phyloP scores from a whole-genome alignment of 2,888 invertebrate genomes.

The Griposia aprilina region DNA sequence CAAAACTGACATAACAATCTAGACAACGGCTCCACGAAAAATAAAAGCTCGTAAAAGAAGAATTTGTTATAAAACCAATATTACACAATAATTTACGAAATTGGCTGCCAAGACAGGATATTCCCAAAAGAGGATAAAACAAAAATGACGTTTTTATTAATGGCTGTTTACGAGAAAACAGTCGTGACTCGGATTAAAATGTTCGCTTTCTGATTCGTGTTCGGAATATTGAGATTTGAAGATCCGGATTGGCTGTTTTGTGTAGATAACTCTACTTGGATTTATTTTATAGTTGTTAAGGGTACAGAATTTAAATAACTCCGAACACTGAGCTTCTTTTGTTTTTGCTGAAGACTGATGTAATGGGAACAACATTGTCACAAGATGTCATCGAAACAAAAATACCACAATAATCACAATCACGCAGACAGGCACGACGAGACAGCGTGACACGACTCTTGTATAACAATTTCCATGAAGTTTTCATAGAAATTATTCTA shows the following conservation, averaged over 20 bases:
- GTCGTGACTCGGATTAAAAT: conserved; percentile 66
- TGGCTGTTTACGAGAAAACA: conserved; percentile 57
- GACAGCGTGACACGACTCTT: too few species aligned
- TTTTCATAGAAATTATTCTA: too few species aligned
- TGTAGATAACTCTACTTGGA: background rate
- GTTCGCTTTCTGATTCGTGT: conserved; percentile 63
- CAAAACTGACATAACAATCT: conserved; percentile 12
- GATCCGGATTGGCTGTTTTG: conserved; percentile 45
- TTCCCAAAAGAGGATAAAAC: conserved; percentile 54
- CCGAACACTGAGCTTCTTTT: background rate
- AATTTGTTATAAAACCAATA: conserved; percentile 30
- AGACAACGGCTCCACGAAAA: background rate
- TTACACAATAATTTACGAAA: conserved; percentile 52
- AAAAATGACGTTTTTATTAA: conserved; percentile 63
- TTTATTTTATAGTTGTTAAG: background rate
- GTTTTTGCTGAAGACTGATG: background rate
- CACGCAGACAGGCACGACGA: background rate
- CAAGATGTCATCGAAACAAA: background rate
- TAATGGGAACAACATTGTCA: background rate
- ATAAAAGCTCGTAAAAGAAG: conserved; percentile 29
- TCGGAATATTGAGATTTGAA: conserved; percentile 52
- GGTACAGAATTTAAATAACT: conserved; percentile 22
- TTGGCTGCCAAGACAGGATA: conserved; percentile 52
- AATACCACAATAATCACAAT: background rate
- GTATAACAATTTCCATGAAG: too few species aligned